Evolutionary conservation across 2,888 invertebrate species (phyloP), one percentile per base, ranked within the genome.

Genomic region (Holacanthella duospinosa): DNA sequence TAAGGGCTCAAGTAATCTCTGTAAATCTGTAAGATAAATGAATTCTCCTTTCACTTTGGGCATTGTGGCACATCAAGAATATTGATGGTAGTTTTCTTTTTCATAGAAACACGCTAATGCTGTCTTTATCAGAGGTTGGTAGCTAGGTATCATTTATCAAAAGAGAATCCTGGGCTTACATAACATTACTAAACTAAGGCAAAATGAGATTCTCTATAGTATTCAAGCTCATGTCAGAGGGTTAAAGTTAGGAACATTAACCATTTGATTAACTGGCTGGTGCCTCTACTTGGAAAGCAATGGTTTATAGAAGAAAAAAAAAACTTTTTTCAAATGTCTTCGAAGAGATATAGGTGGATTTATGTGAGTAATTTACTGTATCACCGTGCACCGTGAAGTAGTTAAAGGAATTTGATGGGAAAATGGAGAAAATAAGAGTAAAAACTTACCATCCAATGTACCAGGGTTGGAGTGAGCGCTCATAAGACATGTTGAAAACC

Each of bases 401-500:
- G n/a, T n/a, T n/a, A n/a, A n/a, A n/a, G n/a, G n/a, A n/a, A n/a
- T n/a, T n/a, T n/a, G n/a, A n/a, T n/a, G n/a, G n/a, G n/a, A n/a
- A n/a, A n/a, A n/a, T n/a, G n/a, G n/a, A n/a, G n/a, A n/a, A n/a
- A n/a, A n/a, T n/a, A n/a, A n/a, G n/a, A n/a, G n/a, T n/a, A n/a
- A n/a, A n/a, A n/a, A n/a, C 83, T 79, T 75, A 85, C 85, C 85
- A 85, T 65, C 85, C 85, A 63, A 85, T 81, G 75, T 85, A 86
- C 89, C 89, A 89, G 0, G 87, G 86, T 9, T 80, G 78, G 1
- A 80, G 78, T 0, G 90, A 86, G 64, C 93, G 80, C 4, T 82
- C 82, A 9, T 79, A 78, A 29, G 84, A 84, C 91, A 94, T 93
- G 61, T 82, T 81, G 68, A 96, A 85, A 1, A 91, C 93, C 66